These are phyloP conservation scores for Erebia palarica DNA, from an alignment of 2,888 invertebrate species.

Conservation along the genomic window DNA sequence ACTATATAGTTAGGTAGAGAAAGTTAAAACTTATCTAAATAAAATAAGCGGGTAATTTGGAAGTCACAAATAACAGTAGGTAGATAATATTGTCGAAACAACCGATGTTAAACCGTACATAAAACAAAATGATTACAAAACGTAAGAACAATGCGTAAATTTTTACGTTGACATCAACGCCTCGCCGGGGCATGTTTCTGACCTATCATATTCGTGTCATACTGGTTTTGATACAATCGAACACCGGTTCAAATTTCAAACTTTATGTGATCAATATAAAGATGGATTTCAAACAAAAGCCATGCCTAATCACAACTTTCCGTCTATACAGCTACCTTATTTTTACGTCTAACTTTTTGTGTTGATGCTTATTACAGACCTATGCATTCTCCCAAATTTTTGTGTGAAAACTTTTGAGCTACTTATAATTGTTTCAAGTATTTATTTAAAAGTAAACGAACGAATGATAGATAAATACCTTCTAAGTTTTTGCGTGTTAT, in stretches of 20 bases:
- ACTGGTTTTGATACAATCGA: slow-evolving; percentile 65
- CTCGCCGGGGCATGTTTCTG: slow-evolving; percentile 52
- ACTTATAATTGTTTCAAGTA: too few relatives aligned
- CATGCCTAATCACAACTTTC: background rate
- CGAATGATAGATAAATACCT: too few relatives aligned
- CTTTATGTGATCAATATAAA: background rate
- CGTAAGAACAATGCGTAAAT: slow-evolving; percentile 26
- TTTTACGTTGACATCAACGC: slow-evolving; percentile 23
- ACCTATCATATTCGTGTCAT: slow-evolving; percentile 74
- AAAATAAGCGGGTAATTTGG: slow-evolving; percentile 24
- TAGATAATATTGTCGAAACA: slow-evolving; percentile 14
- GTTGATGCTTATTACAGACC: background rate
- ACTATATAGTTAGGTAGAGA: background rate
- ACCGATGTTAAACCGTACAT: background rate
- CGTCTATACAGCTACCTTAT: background rate
- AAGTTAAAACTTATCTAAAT: background rate
- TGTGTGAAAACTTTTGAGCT: too few relatives aligned
- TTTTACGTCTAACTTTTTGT: background rate
- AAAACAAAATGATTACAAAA: slow-evolving; percentile 28
- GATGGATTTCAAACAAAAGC: background rate
- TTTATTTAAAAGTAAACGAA: too few relatives aligned
- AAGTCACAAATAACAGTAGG: slow-evolving; percentile 9
- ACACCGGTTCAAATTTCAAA: slow-evolving; percentile 46
- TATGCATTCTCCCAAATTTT: too few relatives aligned
- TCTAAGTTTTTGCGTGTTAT: too few relatives aligned